Percentiles rank a stretch among this genome's conserved stretches.
Conservation (phyloP, 2,888 invertebrate species). For the Dyspetes luteomarginatus region DNA sequence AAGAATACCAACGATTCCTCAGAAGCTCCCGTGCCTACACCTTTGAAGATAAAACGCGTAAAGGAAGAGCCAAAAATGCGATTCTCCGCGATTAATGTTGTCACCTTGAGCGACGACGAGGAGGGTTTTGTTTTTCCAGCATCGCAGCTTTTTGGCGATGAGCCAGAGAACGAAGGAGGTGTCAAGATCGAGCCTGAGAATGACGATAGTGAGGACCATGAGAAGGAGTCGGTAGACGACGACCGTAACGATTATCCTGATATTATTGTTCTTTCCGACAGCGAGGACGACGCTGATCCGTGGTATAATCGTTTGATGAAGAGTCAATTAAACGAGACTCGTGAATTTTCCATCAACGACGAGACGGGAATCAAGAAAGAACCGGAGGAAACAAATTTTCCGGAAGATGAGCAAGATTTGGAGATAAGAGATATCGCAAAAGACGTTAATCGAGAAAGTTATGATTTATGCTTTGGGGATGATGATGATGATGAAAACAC, state of each 20-base stretch:
- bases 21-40: slow-evolving; percentile 2
- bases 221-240: slow-evolving; percentile 69
- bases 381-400: neutral
- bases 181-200: slow-evolving; percentile 42
- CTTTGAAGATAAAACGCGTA: slow-evolving; percentile 71
- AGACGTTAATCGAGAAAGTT: slow-evolving; percentile 13
- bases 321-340: slow-evolving; percentile 69
- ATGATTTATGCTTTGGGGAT: slow-evolving; percentile 1
- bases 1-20: neutral
- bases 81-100: slow-evolving; percentile 83
- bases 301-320: slow-evolving; percentile 73
- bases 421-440: neutral
- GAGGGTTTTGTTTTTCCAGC: slow-evolving; percentile 85
- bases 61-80: slow-evolving; percentile 80
- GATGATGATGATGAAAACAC: too few species aligned
- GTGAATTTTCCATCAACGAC: slow-evolving; percentile 13
- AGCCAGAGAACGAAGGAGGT: slow-evolving; percentile 58
- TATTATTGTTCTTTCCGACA: slow-evolving; percentile 74
- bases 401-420: neutral
- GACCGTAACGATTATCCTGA: slow-evolving; percentile 62
- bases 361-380: neutral
- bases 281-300: slow-evolving; percentile 65
- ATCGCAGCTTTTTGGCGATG: slow-evolving; percentile 84
- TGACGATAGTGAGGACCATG: slow-evolving; percentile 53
- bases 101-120: slow-evolving; percentile 86